Conservation (phyloP, 2,888 invertebrate species). For the Subacronicta megacephala region DNA sequence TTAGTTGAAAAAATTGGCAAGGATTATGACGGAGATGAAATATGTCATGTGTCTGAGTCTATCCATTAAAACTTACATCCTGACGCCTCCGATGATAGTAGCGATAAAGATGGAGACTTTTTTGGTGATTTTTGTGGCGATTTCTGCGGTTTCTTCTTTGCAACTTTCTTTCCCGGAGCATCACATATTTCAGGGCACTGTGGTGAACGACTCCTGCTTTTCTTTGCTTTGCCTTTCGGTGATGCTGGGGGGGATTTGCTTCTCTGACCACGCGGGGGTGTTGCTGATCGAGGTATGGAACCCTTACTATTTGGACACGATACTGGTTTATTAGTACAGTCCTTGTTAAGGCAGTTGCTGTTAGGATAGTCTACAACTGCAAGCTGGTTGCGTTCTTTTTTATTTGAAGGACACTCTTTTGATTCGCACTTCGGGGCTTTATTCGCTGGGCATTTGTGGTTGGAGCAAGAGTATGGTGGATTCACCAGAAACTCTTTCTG, state of each 20-base stretch:
- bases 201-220: not conserved
- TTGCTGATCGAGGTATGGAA: not conserved
- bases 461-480: slow-evolving; percentile 56
- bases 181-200: not conserved
- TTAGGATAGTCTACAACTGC: too few species aligned
- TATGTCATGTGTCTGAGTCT: not conserved
- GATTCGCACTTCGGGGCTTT: slow-evolving; percentile 35
- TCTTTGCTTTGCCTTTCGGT: not conserved
- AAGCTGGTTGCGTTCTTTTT: not conserved
- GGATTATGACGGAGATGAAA: too few species aligned
- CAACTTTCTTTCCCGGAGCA: not conserved
- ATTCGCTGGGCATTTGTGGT: slow-evolving; percentile 58
- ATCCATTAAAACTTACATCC: slow-evolving; percentile 1
- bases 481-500: slow-evolving; percentile 47
- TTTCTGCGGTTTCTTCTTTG: not conserved
- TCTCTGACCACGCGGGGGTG: not conserved
- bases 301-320: not conserved
- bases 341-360: not conserved
- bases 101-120: slow-evolving; percentile 1
- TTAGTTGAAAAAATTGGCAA: too few species aligned
- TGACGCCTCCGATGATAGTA: not conserved
- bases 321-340: slow-evolving; percentile 1
- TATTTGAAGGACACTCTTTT: slow-evolving; percentile 20
- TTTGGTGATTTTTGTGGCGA: not conserved
- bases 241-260: not conserved